Conservation (phyloP, 1,140 invertebrate genomes). For the Homalodisca vitripennis region DNA sequence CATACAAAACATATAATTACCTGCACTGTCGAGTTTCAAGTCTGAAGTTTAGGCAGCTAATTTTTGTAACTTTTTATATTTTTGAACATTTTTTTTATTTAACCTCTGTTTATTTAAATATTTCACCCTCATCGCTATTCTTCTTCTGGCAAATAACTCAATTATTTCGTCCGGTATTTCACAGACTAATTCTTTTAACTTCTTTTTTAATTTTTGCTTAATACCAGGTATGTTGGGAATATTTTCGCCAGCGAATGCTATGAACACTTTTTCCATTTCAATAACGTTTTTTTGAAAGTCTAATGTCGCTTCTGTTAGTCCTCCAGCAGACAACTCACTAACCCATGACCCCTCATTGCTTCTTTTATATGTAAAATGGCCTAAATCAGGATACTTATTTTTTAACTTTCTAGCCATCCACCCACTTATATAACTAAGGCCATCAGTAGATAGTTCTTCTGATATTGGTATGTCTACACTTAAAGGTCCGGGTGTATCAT, state of each 20-base stretch:
- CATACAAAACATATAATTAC: neutral
- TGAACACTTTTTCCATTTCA: neutral
- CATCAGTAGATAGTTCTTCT: neutral
- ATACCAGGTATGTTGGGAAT: neutral
- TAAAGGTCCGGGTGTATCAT: too few species aligned
- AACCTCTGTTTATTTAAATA: neutral
- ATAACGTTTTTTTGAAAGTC: neutral
- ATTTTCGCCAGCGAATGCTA: neutral
- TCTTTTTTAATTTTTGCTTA: neutral
- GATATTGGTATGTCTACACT: too few species aligned
- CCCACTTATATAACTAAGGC: neutral
- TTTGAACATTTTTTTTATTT: neutral
- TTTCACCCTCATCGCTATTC: neutral
- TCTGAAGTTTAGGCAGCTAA: neutral
- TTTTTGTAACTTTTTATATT: neutral
- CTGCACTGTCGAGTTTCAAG: neutral
- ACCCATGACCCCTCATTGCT: neutral
- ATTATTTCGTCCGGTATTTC: neutral
- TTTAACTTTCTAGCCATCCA: slow-evolving; percentile 19
- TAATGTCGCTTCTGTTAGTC: neutral
- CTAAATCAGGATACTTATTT: slow-evolving; percentile 8
- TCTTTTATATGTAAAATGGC: neutral
- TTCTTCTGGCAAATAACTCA: neutral
- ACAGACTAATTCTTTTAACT: neutral
- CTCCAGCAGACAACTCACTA: neutral